These are phyloP conservation scores for Zonitis immaculata DNA, from an alignment of 2,888 invertebrate species.

Conservation along the genomic window DNA sequence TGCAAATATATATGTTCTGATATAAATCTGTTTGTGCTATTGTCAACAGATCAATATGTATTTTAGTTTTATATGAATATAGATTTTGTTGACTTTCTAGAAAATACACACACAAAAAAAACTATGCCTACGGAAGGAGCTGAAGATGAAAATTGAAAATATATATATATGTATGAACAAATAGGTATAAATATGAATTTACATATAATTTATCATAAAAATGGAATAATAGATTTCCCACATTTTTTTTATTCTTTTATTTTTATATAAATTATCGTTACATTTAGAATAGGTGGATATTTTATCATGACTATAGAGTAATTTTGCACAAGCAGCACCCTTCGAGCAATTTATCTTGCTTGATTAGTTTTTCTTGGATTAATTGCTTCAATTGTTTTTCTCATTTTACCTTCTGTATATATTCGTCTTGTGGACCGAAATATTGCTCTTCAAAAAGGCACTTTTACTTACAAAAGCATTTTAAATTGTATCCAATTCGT, in stretches of 20 bases:
- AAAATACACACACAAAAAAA: background rate
- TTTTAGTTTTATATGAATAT: slow-evolving; percentile 3
- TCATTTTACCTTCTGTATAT: slow-evolving; percentile 47
- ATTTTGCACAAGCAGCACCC: slow-evolving; percentile 43
- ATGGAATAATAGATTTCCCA: too few species aligned
- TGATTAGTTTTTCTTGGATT: slow-evolving; percentile 52
- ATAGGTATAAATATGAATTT: too few species aligned
- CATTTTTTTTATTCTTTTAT: slow-evolving; percentile 19
- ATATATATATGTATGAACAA: too few species aligned
- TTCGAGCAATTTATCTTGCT: slow-evolving; percentile 49
- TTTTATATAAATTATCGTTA: slow-evolving; percentile 45
- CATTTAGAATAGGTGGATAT: slow-evolving; percentile 49
- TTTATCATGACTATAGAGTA: slow-evolving; percentile 50
- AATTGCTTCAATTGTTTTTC: slow-evolving; percentile 51
- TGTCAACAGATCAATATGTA: slow-evolving; percentile 4
- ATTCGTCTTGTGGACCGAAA: slow-evolving; percentile 43
- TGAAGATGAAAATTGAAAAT: background rate
- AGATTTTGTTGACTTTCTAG: background rate
- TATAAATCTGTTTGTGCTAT: slow-evolving; percentile 4
- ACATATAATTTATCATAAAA: too few species aligned
- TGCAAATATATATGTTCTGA: slow-evolving; percentile 3
- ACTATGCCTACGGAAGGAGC: too few species aligned
- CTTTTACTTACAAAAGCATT: slow-evolving; percentile 35
- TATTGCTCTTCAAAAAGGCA: slow-evolving; percentile 38
- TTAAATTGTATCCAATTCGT: too few species aligned